phyloP scores from a whole-genome alignment of 2,888 invertebrate genomes.

The Epinotia brunnichana region DNA sequence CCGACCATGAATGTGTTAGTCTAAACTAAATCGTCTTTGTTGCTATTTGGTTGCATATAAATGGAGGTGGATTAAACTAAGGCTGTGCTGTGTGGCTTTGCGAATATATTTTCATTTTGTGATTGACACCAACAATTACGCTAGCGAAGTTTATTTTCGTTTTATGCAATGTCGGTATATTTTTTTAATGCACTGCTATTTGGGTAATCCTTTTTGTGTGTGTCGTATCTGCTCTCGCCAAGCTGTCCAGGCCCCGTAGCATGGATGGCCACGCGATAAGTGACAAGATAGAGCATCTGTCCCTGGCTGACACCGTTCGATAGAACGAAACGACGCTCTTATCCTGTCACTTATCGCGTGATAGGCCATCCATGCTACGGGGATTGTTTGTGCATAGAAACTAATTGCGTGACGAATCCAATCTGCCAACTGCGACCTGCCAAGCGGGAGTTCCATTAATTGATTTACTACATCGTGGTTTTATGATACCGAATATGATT shows the following conservation, averaged over 20 bases:
- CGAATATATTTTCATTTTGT: constrained; percentile 16
- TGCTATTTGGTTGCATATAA: constrained; percentile 5
- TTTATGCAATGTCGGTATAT: not conserved
- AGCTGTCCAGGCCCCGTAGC: too few species aligned
- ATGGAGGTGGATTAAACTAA: not conserved
- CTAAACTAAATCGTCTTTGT: not conserved
- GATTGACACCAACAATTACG: not conserved
- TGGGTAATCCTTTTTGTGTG: constrained; percentile 1
- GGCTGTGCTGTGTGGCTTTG: not conserved
- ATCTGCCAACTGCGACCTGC: not conserved
- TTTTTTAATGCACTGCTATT: constrained; percentile 11
- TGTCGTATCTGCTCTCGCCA: constrained; percentile 12
- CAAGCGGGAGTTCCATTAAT: not conserved
- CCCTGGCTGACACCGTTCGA: too few species aligned
- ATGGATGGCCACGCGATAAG: too few species aligned
- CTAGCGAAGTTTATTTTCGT: constrained; percentile 10
- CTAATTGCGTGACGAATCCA: not conserved
- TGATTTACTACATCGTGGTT: not conserved
- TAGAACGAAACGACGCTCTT: too few species aligned
- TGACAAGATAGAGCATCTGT: too few species aligned
- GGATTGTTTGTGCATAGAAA: not conserved
- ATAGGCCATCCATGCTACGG: too few species aligned
- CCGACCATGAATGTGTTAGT: too few species aligned
- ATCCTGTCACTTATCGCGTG: too few species aligned
- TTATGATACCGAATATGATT: not conserved